Percentiles rank a stretch among this genome's conserved stretches.
phyloP scores from a whole-genome alignment of 1,140 invertebrate species.

The Procambarus virginalis region DNA sequence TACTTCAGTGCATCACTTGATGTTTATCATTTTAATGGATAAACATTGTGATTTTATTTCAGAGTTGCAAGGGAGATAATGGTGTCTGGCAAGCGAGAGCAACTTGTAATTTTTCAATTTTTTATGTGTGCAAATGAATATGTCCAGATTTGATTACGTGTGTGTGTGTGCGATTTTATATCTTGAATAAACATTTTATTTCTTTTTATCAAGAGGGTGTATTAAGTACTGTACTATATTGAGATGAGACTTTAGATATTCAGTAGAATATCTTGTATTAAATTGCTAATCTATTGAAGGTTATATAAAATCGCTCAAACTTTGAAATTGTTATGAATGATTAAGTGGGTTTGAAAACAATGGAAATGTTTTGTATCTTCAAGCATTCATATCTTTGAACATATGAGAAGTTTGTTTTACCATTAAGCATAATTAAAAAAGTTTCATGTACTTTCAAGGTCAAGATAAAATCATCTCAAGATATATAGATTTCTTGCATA shows the following conservation, averaged over 20 bases:
- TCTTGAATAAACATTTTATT: constrained; percentile 16
- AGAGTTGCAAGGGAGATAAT: not conserved
- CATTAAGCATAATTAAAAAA: too few species aligned
- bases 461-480: too few species aligned
- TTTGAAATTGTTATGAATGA: not conserved
- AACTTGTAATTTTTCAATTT: constrained; percentile 34
- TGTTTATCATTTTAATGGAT: not conserved
- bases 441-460: too few species aligned
- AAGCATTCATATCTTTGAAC: not conserved
- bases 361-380: not conserved
- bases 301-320: not conserved
- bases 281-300: not conserved
- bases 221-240: not conserved
- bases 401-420: too few species aligned
- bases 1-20: too few species aligned
- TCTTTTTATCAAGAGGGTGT: constrained; percentile 24
- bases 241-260: not conserved
- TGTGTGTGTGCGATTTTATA: constrained; percentile 56
- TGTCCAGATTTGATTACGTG: constrained; percentile 36
- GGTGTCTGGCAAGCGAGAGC: constrained; percentile 10
- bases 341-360: not conserved
- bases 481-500: too few species aligned
- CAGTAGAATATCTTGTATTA: not conserved
- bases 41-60: not conserved
- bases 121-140: constrained; percentile 50